These are phyloP conservation scores for Palythoa grandiflora DNA, from an alignment of 92 coral and sea anemone species.

Conservation along the genomic window DNA sequence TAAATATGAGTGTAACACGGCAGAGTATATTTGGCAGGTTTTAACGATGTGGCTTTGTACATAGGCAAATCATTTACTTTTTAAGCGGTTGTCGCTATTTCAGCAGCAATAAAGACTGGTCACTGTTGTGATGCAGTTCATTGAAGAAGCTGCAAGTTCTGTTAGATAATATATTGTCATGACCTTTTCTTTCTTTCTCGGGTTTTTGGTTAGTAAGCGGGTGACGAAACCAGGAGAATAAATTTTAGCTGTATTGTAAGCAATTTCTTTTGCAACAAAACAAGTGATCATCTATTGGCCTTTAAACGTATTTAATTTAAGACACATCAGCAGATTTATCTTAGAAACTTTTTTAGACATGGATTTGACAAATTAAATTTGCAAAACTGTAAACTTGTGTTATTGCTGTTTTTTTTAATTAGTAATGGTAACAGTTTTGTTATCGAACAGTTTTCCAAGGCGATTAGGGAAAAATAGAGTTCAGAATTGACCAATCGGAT, in stretches of 20 bases:
- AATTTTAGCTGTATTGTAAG: neutral
- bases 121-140: neutral
- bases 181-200: neutral
- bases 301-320: neutral
- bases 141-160: no score
- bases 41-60: slow-evolving; percentile 23
- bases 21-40: neutral
- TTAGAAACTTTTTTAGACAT: neutral
- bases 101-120: neutral
- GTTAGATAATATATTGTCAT: neutral
- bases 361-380: slow-evolving; percentile 43
- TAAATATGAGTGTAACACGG: neutral
- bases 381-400: neutral
- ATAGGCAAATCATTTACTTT: neutral
- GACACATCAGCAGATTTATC: neutral
- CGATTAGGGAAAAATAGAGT: no score
- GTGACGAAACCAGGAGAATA: neutral
- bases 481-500: no score
- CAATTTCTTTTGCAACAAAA: neutral
- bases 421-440: no score
- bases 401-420: neutral
- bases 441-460: no score
- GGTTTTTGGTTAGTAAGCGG: neutral
- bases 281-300: neutral
- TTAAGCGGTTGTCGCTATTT: neutral